Base-by-base conservation (phyloP, 2,888 invertebrate species). In the Helleia helle region DNA sequence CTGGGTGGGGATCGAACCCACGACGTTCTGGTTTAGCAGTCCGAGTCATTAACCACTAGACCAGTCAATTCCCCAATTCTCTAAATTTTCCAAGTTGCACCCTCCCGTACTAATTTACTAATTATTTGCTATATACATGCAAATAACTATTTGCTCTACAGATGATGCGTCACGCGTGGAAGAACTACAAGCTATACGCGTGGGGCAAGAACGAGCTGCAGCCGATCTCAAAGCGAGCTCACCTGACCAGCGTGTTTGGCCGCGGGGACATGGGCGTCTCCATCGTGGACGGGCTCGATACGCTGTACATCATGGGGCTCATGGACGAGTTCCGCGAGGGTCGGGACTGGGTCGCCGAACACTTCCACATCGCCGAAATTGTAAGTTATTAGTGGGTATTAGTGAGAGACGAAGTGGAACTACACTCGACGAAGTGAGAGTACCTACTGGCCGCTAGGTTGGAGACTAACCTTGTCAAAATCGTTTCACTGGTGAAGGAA, bases 111-210 rank as follows among this genome's bases (percentile, higher is more conserved):
- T n/a, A n/a, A n/a, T n/a, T n/a, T n/a, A n/a, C n/a, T n/a, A n/a
- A n/a, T n/a, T n/a, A n/a, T n/a, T n/a, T n/a, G n/a, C n/a, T n/a
- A n/a, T n/a, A n/a, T n/a, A n/a, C n/a, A n/a, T n/a, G n/a, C n/a
- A n/a, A n/a, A n/a, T n/a, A n/a, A n/a, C n/a, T n/a, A 7, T 13
- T 41, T 44, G 26, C 58, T 56, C 45, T n/a, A 1, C 88, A 99
- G 98, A 99, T 99, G 99, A 98, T 97, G 94, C 90, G 92, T 56
- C 96, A 97, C 76, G 96, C 98, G 5, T 99, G 99, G 99, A 92
- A 94, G 72, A 96, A 94, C 70, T 99, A 99, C 85, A 94, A 92
- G 54, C 88, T 94, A 50, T 97, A 96, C 83, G 98, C 99, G 1
- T 99, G 99, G 99, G 99, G 99, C 50, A 94, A 96, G 68, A 99